Base-by-base conservation (phyloP, 2,113 vertebrate species). In the Ailurus styani region DNA sequence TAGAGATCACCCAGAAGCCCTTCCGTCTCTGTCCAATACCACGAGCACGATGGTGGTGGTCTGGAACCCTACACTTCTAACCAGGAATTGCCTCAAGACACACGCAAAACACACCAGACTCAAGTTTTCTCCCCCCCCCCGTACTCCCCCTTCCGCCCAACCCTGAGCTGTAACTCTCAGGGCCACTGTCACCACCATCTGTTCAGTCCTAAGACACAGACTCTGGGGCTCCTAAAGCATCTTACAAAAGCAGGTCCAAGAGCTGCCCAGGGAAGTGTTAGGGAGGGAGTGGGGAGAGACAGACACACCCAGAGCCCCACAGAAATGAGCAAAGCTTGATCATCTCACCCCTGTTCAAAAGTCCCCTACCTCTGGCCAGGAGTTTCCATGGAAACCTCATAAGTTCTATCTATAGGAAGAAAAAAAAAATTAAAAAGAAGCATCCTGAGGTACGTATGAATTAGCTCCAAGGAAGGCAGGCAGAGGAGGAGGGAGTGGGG, bases 301-400 rank as follows among this genome's bases (percentile, higher is more conserved):
- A 54, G 62, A 45, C 6, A 34, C 10, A 55, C 64, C n/a, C 14
- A 11, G 70, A 78, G 40, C 50, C 47, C 17, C 66, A 47, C 34
- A 70, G 72, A 97, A 95, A 96, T 45, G 95, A 87, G 31, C 23
- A 91, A 82, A 84, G 37, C 90, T 81, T 68, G 10, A 72, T 91
- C 91, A 90, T 81, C 50, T 96, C 90, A 90, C 75, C 85, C 90
- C 84, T 88, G 57, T 83, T 96, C 81, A 68, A n/a, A 79, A 97
- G 93, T 96, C 62, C 75, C 87, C 40, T 97, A 91, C 85, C 81
- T 96, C 64, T 96, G 95, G 78, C 92, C 93, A 91, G 87, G 52
- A 40, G 98, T 98, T 99, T 97, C 98, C 98, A 98, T 98, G 97
- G 98, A 98, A 99, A 99, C 98, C 84, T 98, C 96, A 2, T 79